Conservation (phyloP, 2,888 invertebrate genomes). For the Papilio protenor region DNA sequence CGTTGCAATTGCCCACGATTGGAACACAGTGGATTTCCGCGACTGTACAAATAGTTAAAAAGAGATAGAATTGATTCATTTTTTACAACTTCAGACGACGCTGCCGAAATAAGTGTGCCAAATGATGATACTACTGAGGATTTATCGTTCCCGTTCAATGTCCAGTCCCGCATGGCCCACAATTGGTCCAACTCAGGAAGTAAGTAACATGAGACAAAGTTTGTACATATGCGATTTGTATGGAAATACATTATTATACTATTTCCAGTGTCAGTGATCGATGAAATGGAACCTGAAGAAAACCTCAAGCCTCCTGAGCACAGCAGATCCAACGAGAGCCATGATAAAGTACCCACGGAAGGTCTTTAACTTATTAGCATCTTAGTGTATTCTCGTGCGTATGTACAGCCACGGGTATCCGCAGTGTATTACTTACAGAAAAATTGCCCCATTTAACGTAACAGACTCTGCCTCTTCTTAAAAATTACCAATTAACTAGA, state of each 20-base stretch:
- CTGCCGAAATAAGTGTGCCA: slow-evolving; percentile 60
- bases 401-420: no score
- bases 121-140: slow-evolving; percentile 61
- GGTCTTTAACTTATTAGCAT: neutral
- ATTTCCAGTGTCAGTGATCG: neutral
- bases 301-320: neutral
- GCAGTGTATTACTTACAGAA: no score
- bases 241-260: neutral
- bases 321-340: slow-evolving; percentile 5
- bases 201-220: slow-evolving; percentile 45
- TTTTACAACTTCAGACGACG: slow-evolving; percentile 48
- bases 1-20: no score
- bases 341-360: neutral
- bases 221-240: no score
- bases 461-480: no score
- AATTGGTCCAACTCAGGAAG: slow-evolving; percentile 49
- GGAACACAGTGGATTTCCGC: no score
- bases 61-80: neutral
- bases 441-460: no score
- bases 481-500: no score
- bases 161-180: slow-evolving; percentile 41
- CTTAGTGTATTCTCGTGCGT: neutral
- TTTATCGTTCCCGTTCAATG: slow-evolving; percentile 18
- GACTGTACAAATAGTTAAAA: no score
- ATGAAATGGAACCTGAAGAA: neutral